Evolutionary conservation across 1,140 invertebrate species (phyloP).

Genomic region (Cylas formicarius): DNA sequence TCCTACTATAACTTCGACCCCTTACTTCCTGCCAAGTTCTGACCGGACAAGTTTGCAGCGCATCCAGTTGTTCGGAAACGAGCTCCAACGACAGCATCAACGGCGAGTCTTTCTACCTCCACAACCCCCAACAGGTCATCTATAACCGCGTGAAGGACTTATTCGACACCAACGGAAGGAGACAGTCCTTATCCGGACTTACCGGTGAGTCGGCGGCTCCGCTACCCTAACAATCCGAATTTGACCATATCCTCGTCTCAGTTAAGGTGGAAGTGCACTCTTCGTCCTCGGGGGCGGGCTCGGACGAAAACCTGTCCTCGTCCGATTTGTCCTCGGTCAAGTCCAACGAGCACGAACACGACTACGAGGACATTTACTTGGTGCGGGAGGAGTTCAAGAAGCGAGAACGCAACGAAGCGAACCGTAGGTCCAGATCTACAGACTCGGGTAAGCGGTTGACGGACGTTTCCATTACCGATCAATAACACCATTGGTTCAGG

Average conservation of each 20-base stretch:
- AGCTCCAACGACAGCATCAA: constrained; percentile 36
- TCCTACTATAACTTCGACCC: too few relatives aligned
- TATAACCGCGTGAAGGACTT: constrained; percentile 72
- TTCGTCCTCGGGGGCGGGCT: constrained; percentile 51
- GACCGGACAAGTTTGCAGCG: too few relatives aligned
- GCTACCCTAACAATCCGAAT: too few relatives aligned
- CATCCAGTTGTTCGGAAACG: constrained; percentile 29
- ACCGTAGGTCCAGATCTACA: constrained; percentile 44
- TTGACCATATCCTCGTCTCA: constrained; percentile 39
- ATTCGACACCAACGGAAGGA: constrained; percentile 49
- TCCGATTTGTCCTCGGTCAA: constrained; percentile 47
- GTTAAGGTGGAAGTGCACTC: constrained; percentile 62
- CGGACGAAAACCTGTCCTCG: constrained; percentile 51
- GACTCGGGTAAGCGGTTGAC: constrained; percentile 50
- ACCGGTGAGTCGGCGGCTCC: constrained; percentile 33
- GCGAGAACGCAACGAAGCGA: constrained; percentile 15
- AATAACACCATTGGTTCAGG: constrained; percentile 36
- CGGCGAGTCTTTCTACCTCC: constrained; percentile 74
- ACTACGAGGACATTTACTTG: constrained; percentile 68
- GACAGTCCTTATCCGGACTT: constrained; percentile 33
- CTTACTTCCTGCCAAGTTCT: too few relatives aligned
- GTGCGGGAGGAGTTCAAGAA: constrained; percentile 50
- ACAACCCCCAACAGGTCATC: constrained; percentile 63
- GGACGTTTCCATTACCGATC: not conserved
- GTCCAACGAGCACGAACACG: constrained; percentile 53